Percentiles rank a stretch among this genome's conserved stretches.
These are phyloP conservation scores for Chaetura pelagica DNA, from an alignment of 2,113 vertebrate genomes.

Conservation along the genomic window DNA sequence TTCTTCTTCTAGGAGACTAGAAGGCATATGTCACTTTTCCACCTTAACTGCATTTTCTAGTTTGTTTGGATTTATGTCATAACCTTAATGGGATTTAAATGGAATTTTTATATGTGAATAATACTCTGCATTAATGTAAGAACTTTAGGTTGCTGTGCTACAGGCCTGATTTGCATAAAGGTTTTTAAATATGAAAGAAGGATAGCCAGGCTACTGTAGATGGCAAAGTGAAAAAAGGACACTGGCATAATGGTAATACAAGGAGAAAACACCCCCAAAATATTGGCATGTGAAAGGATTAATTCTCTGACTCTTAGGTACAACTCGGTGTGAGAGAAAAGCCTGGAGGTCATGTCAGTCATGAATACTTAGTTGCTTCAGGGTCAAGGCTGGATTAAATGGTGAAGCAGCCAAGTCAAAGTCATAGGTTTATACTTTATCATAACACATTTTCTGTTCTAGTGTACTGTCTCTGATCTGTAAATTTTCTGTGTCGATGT, in stretches of 20 bases:
- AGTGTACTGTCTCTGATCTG: background rate
- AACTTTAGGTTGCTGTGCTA: conserved; percentile 71
- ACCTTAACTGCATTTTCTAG: conserved; percentile 81
- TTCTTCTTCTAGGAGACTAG: conserved; percentile 57
- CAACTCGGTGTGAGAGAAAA: background rate
- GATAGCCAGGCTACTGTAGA: conserved; percentile 71
- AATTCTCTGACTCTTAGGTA: conserved; percentile 6
- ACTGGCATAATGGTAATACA: background rate
- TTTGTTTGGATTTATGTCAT: conserved; percentile 85
- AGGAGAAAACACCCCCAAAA: background rate
- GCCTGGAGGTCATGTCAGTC: background rate
- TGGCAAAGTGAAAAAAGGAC: conserved; percentile 24
- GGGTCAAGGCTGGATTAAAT: conserved; percentile 8
- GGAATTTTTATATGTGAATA: conserved; percentile 83
- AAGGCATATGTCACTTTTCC: conserved; percentile 80
- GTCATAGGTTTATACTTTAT: conserved; percentile 1
- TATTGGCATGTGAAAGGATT: background rate
- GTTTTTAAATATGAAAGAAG: conserved; percentile 80
- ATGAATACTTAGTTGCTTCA: conserved; percentile 48
- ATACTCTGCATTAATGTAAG: conserved; percentile 78
- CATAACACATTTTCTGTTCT: conserved; percentile 1
- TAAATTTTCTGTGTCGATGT: background rate
- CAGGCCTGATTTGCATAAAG: conserved; percentile 79
- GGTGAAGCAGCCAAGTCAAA: conserved; percentile 4
- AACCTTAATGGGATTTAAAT: conserved; percentile 86